Conservation (phyloP, 2,888 invertebrate species). For the Cyclophora punctaria region DNA sequence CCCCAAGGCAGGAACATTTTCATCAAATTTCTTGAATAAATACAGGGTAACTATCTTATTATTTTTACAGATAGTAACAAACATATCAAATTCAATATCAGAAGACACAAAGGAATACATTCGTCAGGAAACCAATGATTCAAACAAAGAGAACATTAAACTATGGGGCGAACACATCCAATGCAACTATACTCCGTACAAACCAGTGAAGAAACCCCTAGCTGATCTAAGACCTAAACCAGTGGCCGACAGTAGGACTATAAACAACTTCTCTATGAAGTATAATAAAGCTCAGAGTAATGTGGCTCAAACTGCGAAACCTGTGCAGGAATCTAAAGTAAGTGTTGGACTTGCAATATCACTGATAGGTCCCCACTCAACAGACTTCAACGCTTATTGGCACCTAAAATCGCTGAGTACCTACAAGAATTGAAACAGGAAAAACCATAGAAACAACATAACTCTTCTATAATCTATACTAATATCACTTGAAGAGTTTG, state of each 20-base stretch:
- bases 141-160: slow-evolving; percentile 46
- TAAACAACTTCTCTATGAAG: slow-evolving; percentile 69
- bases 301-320: slow-evolving; percentile 20
- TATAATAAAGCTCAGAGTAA: slow-evolving; percentile 37
- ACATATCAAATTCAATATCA: slow-evolving; percentile 57
- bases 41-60: neutral
- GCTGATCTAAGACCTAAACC: slow-evolving; percentile 52
- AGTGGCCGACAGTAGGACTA: slow-evolving; percentile 49
- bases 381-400: too few relatives aligned
- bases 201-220: slow-evolving; percentile 48
- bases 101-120: slow-evolving; percentile 67
- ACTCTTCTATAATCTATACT: neutral
- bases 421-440: neutral
- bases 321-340: slow-evolving; percentile 41
- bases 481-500: neutral
- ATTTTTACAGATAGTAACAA: slow-evolving; percentile 55
- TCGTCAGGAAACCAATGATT: slow-evolving; percentile 41
- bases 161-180: slow-evolving; percentile 66
- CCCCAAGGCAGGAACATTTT: neutral
- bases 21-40: neutral
- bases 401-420: too few relatives aligned
- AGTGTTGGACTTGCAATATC: slow-evolving; percentile 4
- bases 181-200: slow-evolving; percentile 57
- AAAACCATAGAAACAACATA: slow-evolving; percentile 2
- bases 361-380: too few relatives aligned